These are phyloP conservation scores for Hippocampus barbouri DNA, from an alignment of 2,113 vertebrate genomes.

Conservation along the genomic window DNA sequence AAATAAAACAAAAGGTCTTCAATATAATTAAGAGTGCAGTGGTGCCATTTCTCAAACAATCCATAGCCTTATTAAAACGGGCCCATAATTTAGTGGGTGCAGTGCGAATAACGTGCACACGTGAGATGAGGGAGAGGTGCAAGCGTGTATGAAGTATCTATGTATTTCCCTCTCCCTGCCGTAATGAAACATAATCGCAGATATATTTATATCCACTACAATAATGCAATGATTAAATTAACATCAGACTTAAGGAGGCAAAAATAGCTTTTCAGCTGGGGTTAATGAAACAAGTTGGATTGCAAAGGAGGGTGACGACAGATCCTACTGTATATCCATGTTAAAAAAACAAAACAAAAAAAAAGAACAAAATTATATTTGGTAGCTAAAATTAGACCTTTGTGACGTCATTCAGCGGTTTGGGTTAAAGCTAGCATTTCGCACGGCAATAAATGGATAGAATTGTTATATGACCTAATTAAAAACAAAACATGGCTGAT, in stretches of 20 bases:
- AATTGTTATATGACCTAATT: too few species aligned
- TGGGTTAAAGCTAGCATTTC: neutral
- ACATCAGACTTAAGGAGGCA: neutral
- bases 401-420: neutral
- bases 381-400: neutral
- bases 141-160: slow-evolving; percentile 16
- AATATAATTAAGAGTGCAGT: slow-evolving; percentile 64
- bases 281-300: neutral
- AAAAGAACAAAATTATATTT: neutral
- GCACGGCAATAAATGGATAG: neutral
- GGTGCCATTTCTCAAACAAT: slow-evolving; percentile 56
- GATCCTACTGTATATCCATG: neutral
- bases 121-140: slow-evolving; percentile 59
- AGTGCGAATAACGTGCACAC: slow-evolving; percentile 22
- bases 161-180: neutral
- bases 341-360: neutral
- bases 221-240: neutral
- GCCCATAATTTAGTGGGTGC: slow-evolving; percentile 57
- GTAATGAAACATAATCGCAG: neutral
- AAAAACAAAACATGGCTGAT: neutral
- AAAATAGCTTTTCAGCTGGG: too few species aligned
- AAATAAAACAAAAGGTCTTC: slow-evolving; percentile 69
- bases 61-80: slow-evolving; percentile 71
- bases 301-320: neutral
- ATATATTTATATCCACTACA: neutral